A percentile compares a stretch with the other conserved stretches of the same genome.
Evolutionary conservation across 2,113 vertebrate species (phyloP).

Genomic region (Hippocampus guttulatus): DNA sequence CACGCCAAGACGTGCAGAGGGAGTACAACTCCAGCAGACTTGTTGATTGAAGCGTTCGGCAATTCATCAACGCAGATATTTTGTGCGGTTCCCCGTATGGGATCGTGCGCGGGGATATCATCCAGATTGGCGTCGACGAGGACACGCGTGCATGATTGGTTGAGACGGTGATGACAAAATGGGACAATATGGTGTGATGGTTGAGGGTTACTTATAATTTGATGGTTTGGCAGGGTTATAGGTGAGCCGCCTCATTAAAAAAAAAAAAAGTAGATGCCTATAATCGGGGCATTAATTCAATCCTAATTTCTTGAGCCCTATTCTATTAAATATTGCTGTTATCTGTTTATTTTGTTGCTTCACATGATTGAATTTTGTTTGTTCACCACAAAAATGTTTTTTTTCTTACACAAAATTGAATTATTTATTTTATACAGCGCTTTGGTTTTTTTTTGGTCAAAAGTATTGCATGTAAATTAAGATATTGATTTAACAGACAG

Average conservation of each 20-base stretch:
- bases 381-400: background rate
- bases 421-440: background rate
- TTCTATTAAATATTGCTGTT: background rate
- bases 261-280: background rate
- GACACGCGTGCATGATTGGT: background rate
- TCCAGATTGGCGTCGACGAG: background rate
- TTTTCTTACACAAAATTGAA: background rate
- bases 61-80: slow-evolving; percentile 14
- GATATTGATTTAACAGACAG: background rate
- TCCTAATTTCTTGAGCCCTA: background rate
- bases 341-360: background rate
- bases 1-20: slow-evolving; percentile 33
- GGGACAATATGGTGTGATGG: background rate
- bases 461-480: background rate
- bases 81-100: background rate
- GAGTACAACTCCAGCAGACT: slow-evolving; percentile 57
- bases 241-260: background rate
- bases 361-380: background rate
- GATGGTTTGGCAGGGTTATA: background rate
- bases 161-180: background rate
- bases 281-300: background rate
- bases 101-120: slow-evolving; percentile 3
- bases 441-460: background rate
- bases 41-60: slow-evolving; percentile 55
- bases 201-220: background rate